A percentile compares a stretch with the other conserved stretches of the same genome.
These are phyloP conservation scores for Pipistrellus kuhlii DNA, from an alignment of 2,797 vertebrate species.

Conservation along the genomic window DNA sequence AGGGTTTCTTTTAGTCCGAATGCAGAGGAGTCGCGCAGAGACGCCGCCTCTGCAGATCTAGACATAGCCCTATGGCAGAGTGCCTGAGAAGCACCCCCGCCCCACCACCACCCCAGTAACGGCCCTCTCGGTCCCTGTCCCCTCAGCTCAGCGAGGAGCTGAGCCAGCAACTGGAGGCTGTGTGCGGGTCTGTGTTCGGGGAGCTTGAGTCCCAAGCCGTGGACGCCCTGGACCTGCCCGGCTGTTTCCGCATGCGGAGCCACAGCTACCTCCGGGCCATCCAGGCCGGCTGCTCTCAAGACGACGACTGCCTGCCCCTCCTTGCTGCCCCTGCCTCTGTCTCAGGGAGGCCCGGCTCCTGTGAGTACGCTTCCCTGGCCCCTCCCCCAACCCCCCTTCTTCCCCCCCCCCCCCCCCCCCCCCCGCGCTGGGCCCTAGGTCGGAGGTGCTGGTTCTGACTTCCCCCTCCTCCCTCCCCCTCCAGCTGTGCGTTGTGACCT, in stretches of 20 bases:
- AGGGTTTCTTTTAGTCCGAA: neutral
- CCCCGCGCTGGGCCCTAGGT: neutral
- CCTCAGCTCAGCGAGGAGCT: constrained; percentile 94
- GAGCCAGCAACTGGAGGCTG: constrained; percentile 96
- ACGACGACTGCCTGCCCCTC: constrained; percentile 98
- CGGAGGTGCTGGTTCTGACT: neutral
- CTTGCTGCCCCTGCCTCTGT: constrained; percentile 92
- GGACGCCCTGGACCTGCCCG: constrained; percentile 98
- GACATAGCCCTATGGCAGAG: neutral
- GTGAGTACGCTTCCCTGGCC: constrained; percentile 88
- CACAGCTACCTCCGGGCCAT: constrained; percentile 99
- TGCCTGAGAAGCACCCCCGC: neutral
- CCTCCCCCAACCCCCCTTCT: too few species aligned
- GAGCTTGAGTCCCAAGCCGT: constrained; percentile 98
- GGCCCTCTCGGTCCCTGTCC: neutral
- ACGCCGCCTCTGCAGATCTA: neutral
- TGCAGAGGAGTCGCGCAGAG: neutral
- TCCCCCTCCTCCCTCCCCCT: too few species aligned
- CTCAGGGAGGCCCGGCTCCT: constrained; percentile 94
- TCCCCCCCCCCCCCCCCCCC: too few species aligned
- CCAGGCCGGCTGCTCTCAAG: constrained; percentile 98
- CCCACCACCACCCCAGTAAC: neutral
- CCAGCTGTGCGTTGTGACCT: neutral
- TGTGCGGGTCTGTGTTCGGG: constrained; percentile 96
- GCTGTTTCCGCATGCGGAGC: constrained; percentile 98